phyloP scores from a whole-genome alignment of 2,888 invertebrate species.

The Yponomeuta plumbellus region DNA sequence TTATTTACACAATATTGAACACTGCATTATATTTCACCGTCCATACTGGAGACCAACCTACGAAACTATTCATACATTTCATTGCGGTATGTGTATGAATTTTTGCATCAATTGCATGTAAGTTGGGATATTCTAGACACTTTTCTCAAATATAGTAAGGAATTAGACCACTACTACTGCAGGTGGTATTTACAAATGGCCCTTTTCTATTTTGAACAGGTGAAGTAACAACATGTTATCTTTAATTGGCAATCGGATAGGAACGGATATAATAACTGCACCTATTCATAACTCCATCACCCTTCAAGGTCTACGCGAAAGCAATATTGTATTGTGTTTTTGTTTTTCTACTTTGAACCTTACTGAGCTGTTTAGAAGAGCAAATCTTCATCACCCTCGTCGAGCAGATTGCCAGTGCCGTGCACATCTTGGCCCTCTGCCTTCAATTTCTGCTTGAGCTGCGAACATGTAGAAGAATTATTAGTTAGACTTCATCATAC shows the following conservation, averaged over 20 bases:
- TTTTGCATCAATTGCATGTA: neutral
- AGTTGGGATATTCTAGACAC: too few species aligned
- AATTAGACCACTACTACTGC: too few species aligned
- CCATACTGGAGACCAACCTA: neutral
- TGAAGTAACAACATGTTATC: neutral
- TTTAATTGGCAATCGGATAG: neutral
- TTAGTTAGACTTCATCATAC: neutral
- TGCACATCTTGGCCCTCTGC: conserved; percentile 44
- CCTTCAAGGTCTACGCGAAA: neutral
- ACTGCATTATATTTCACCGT: conserved; percentile 23
- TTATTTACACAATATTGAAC: conserved; percentile 61
- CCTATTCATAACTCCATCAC: neutral
- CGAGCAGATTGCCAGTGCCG: conserved; percentile 82
- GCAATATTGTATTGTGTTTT: neutral
- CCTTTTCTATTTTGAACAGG: too few species aligned
- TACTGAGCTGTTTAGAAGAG: conserved; percentile 80
- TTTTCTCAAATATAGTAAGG: too few species aligned
- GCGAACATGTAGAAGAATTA: neutral
- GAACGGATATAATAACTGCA: neutral
- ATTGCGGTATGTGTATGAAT: neutral
- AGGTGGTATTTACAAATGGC: too few species aligned
- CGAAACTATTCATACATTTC: too few species aligned
- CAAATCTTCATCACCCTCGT: conserved; percentile 93
- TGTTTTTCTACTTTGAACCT: conserved; percentile 5
- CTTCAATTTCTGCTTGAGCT: conserved; percentile 45